Evolutionary conservation across 2,797 vertebrate species (phyloP).

Genomic region (Setipinna tenuifilis): DNA sequence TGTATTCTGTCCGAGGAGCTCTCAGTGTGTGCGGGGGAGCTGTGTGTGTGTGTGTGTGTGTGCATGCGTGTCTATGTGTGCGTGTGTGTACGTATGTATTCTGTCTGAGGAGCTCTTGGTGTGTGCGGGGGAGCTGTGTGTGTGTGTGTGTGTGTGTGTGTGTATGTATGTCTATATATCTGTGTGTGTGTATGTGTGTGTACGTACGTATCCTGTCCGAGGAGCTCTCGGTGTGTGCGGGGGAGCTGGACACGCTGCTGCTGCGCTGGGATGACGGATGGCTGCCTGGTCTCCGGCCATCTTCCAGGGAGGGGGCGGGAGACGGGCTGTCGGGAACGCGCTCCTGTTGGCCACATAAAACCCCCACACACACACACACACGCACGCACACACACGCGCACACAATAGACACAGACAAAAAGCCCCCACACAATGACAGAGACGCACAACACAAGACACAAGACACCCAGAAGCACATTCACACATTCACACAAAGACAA

Average conservation of each 20-base stretch:
- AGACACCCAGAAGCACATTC: background rate
- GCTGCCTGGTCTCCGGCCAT: constrained; percentile 93
- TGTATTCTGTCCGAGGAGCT: too few relatives aligned
- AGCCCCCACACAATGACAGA: constrained; percentile 25
- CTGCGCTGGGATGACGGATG: constrained; percentile 97
- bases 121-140: background rate
- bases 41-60: too few relatives aligned
- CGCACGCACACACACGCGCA: constrained; percentile 64
- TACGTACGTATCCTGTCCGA: constrained; percentile 98
- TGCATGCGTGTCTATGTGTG: background rate
- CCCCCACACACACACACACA: constrained; percentile 63
- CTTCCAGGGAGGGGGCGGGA: constrained; percentile 95
- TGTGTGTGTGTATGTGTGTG: background rate
- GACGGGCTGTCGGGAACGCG: constrained; percentile 97
- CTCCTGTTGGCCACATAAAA: constrained; percentile 74
- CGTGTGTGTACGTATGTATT: too few relatives aligned
- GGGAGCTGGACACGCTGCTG: constrained; percentile 99
- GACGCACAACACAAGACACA: constrained; percentile 21
- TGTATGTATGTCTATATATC: background rate
- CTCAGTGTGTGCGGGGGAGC: too few relatives aligned
- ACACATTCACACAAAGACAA: constrained; percentile 18
- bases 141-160: background rate
- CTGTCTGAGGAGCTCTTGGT: too few relatives aligned
- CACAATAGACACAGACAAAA: constrained; percentile 49
- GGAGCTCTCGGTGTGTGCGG: constrained; percentile 96